phyloP scores from a whole-genome alignment of 2,888 invertebrate species.

The Pristionchus arcanus region DNA sequence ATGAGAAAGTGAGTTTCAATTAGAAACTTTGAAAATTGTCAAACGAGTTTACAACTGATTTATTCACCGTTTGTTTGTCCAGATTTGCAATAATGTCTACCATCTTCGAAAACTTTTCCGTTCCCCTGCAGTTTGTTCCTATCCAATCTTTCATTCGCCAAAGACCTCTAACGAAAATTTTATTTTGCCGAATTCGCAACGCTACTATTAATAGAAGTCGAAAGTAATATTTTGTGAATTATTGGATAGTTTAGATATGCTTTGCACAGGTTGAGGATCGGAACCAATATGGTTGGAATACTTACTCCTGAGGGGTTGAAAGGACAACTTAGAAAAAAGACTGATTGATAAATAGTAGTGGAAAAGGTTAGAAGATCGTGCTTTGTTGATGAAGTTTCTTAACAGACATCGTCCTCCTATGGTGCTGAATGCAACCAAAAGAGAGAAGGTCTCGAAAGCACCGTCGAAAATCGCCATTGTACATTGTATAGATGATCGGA shows the following conservation, averaged over 20 bases:
- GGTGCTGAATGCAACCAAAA: slow-evolving; percentile 78
- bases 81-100: too few species aligned
- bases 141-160: too few species aligned
- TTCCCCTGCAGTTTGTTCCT: too few species aligned
- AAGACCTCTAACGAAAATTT: too few species aligned
- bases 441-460: slow-evolving; percentile 79
- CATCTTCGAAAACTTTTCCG: too few species aligned
- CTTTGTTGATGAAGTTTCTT: slow-evolving; percentile 78
- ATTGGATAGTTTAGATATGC: neutral
- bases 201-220: neutral
- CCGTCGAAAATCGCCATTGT: slow-evolving; percentile 79
- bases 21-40: neutral
- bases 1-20: neutral
- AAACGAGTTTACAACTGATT: too few species aligned
- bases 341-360: neutral
- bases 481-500: slow-evolving; percentile 79
- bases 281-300: slow-evolving; percentile 24
- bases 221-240: neutral
- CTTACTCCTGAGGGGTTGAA: neutral
- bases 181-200: too few species aligned
- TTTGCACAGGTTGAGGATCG: neutral
- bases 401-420: slow-evolving; percentile 78
- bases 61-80: too few species aligned
- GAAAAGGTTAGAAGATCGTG: slow-evolving; percentile 66
- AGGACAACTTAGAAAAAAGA: neutral